phyloP scores from a whole-genome alignment of 2,113 vertebrate species.

The Jaculus jaculus region DNA sequence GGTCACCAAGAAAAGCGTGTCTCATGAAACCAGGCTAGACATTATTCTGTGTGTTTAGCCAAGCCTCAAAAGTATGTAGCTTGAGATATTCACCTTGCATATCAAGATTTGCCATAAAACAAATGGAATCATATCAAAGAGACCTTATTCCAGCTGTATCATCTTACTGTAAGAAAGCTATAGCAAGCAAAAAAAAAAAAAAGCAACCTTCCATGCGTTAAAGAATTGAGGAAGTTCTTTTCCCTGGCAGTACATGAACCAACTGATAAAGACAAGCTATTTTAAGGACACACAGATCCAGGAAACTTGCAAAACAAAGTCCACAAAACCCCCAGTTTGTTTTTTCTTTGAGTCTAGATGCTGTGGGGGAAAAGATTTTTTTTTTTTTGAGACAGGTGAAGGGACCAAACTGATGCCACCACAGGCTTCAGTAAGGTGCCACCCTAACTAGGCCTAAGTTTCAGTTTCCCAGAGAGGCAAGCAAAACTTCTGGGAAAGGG shows the following conservation, averaged over 20 bases:
- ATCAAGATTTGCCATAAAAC: background rate
- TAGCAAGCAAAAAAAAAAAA: background rate
- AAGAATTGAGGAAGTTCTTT: constrained; percentile 25
- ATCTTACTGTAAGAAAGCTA: constrained; percentile 21
- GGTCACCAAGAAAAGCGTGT: background rate
- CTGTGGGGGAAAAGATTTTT: background rate
- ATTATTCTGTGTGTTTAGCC: background rate
- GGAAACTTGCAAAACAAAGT: constrained; percentile 23
- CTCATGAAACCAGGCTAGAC: background rate
- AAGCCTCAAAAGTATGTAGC: background rate
- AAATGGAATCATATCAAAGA: background rate
- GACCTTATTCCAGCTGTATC: background rate
- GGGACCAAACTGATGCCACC: too few relatives aligned
- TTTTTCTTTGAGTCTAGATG: constrained; percentile 22
- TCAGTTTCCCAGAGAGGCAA: too few relatives aligned
- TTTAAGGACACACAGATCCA: background rate
- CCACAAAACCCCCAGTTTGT: background rate
- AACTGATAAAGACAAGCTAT: background rate
- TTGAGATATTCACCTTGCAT: background rate
- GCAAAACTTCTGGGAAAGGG: too few relatives aligned
- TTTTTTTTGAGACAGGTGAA: too few relatives aligned
- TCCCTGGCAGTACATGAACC: constrained; percentile 31
- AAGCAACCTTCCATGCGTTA: background rate
- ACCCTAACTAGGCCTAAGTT: too few relatives aligned
- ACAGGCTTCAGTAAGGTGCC: too few relatives aligned